These are phyloP conservation scores for Aelia acuminata DNA, from an alignment of 2,888 invertebrate genomes.

Conservation along the genomic window DNA sequence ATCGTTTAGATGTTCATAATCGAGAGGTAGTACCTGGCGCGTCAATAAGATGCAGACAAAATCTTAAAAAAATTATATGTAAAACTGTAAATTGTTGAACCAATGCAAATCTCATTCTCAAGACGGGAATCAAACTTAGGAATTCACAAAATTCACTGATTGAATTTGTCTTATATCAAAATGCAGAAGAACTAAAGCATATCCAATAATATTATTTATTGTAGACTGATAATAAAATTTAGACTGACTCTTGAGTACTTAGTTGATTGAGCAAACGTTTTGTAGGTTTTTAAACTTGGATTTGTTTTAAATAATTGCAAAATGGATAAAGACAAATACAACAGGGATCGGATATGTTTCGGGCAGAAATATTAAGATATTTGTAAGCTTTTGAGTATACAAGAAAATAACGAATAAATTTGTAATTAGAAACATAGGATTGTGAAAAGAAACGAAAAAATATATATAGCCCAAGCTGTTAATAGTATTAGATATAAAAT, in stretches of 20 bases:
- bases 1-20: neutral
- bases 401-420: constrained; percentile 25
- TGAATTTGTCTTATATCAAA: constrained; percentile 46
- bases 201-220: constrained; percentile 49
- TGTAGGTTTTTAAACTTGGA: constrained; percentile 48
- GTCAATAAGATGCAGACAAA: neutral
- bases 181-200: constrained; percentile 41
- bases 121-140: neutral
- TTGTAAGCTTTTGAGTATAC: constrained; percentile 35
- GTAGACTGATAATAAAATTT: constrained; percentile 58
- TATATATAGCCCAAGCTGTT: constrained; percentile 35
- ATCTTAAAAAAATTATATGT: neutral
- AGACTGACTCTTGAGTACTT: constrained; percentile 54
- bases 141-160: constrained; percentile 28
- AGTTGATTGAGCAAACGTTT: constrained; percentile 52
- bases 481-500: neutral
- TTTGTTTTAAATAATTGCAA: constrained; percentile 45
- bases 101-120: neutral
- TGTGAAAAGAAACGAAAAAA: constrained; percentile 46
- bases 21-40: constrained; percentile 17
- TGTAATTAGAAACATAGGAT: constrained; percentile 44
- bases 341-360: neutral
- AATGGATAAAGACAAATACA: constrained; percentile 42
- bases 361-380: constrained; percentile 14
- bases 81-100: neutral